These are phyloP conservation scores for Verasper variegatus DNA, from an alignment of 2,113 vertebrate genomes.

Conservation along the genomic window DNA sequence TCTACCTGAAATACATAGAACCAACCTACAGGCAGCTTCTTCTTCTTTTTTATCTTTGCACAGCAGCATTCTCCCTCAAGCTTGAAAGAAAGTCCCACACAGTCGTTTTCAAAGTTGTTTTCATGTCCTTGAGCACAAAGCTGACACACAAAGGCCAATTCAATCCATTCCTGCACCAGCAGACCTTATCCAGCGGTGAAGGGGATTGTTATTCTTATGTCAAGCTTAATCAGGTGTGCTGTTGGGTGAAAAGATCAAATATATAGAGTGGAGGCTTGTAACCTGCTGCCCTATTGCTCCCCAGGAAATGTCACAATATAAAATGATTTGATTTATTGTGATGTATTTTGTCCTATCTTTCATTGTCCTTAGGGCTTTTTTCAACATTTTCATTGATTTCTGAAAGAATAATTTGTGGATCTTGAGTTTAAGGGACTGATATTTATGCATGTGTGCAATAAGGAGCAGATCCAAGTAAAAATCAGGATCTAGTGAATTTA, in stretches of 20 bases:
- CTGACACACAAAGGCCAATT: not conserved
- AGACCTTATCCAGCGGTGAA: not conserved
- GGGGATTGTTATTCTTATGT: not conserved
- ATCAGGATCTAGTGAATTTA: no score
- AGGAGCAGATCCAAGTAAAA: no score
- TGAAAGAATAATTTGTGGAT: no score
- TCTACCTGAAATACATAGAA: not conserved
- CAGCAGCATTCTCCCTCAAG: not conserved
- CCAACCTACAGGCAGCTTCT: not conserved
- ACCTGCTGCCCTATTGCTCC: not conserved
- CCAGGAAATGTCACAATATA: not conserved
- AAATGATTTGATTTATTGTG: not conserved
- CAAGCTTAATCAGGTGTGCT: not conserved
- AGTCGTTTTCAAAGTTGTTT: slow-evolving; percentile 3
- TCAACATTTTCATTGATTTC: no score
- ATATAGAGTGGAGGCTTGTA: not conserved
- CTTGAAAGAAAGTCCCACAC: not conserved
- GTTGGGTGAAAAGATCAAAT: slow-evolving; percentile 1
- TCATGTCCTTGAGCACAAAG: not conserved
- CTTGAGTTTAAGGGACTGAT: no score
- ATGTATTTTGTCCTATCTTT: not conserved
- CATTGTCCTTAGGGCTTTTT: not conserved
- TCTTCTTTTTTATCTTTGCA: not conserved
- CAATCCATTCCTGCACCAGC: not conserved
- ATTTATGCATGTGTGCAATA: no score